Evolutionary conservation across 2,888 invertebrate species (phyloP).

Genomic region (Mesodorylaimus sp.): DNA sequence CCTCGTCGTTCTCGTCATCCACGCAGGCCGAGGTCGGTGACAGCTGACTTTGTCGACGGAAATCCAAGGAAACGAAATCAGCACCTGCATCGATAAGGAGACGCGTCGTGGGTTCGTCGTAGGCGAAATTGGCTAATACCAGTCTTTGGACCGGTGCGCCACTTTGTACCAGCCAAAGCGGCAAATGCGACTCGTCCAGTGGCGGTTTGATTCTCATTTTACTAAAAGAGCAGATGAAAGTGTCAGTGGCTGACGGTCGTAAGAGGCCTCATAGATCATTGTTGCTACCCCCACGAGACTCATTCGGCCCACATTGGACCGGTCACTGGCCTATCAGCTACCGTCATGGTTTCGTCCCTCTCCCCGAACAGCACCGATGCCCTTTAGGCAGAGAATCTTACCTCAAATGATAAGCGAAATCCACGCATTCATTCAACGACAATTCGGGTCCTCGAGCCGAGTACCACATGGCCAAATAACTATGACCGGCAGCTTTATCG

Average conservation of each 20-base stretch:
- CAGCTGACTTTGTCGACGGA: neutral
- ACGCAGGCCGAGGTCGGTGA: no score
- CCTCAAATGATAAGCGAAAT: slow-evolving; percentile 37
- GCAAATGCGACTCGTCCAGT: neutral
- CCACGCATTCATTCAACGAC: slow-evolving; percentile 33
- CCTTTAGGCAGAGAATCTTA: neutral
- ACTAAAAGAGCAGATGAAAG: no score
- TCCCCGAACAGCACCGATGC: neutral
- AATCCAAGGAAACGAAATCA: slow-evolving; percentile 20
- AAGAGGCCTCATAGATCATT: no score
- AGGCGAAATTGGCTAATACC: slow-evolving; percentile 11
- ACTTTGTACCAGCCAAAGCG: slow-evolving; percentile 49
- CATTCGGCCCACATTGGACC: neutral
- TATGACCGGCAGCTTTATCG: slow-evolving; percentile 66
- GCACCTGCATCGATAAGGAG: slow-evolving; percentile 57
- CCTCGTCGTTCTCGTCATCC: no score
- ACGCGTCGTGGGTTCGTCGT: slow-evolving; percentile 21
- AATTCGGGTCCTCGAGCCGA: slow-evolving; percentile 21
- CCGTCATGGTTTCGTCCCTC: neutral
- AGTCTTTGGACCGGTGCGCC: slow-evolving; percentile 37
- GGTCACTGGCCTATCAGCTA: neutral
- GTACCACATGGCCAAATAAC: slow-evolving; percentile 45
- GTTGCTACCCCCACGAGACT: no score
- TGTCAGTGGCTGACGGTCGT: no score
- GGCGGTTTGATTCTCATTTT: no score